Conservation (phyloP, 2,797 vertebrate species). For the Sorex maritimensis region DNA sequence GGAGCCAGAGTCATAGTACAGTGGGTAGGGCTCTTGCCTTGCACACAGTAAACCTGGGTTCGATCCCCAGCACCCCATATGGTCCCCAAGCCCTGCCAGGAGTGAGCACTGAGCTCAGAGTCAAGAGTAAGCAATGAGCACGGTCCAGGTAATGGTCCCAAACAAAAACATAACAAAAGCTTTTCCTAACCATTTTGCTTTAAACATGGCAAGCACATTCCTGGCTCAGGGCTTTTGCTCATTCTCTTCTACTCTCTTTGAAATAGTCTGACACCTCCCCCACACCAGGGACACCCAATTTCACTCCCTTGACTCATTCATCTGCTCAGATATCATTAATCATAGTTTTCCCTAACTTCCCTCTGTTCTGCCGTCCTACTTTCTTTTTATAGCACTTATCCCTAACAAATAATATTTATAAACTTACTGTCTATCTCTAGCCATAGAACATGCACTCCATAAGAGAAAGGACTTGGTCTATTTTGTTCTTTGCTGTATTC, state of each 20-base stretch:
- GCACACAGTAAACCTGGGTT: too few relatives aligned
- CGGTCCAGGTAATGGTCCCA: too few relatives aligned
- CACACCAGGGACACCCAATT: not conserved
- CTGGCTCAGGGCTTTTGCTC: not conserved
- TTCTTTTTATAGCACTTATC: slow-evolving; percentile 33
- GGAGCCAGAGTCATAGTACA: too few relatives aligned
- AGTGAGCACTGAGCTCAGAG: too few relatives aligned
- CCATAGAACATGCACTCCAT: slow-evolving; percentile 5
- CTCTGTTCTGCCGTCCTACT: not conserved
- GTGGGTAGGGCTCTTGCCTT: too few relatives aligned
- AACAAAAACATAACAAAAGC: too few relatives aligned
- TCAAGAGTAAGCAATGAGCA: too few relatives aligned
- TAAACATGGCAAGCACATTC: not conserved
- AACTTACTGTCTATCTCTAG: slow-evolving; percentile 42
- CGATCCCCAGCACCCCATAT: too few relatives aligned
- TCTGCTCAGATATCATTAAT: not conserved
- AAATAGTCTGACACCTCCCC: not conserved
- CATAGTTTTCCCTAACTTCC: not conserved
- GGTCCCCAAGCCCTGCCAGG: too few relatives aligned
- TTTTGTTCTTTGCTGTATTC: not conserved
- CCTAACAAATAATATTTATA: not conserved
- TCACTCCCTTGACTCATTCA: not conserved
- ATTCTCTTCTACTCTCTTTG: not conserved
- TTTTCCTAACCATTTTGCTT: not conserved
- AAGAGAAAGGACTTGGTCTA: slow-evolving; percentile 9